Evolutionary conservation across 2,113 vertebrate genomes (phyloP).

Genomic region (Pavo muticus): DNA sequence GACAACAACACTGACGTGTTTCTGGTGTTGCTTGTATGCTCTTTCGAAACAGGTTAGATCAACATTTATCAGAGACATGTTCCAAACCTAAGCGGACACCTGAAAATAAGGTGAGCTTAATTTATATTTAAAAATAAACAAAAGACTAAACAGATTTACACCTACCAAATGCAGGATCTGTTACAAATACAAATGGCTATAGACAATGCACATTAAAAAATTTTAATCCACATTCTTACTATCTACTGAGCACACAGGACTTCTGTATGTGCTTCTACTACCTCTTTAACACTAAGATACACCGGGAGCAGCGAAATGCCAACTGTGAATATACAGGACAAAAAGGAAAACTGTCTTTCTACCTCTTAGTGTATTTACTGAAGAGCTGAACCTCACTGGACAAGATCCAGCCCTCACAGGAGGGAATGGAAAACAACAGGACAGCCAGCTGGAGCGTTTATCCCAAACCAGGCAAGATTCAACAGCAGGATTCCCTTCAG

Average conservation of each 20-base stretch:
- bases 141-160: not conserved
- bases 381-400: not conserved
- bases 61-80: not conserved
- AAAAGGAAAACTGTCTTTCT: not conserved
- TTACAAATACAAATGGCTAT: not conserved
- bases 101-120: not conserved
- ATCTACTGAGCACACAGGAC: not conserved
- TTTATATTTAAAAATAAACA: not conserved
- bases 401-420: not conserved
- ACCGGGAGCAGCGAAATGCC: not conserved
- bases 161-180: not conserved
- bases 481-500: not conserved
- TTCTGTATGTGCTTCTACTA: not conserved
- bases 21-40: not conserved
- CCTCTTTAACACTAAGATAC: not conserved
- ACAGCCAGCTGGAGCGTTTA: not conserved
- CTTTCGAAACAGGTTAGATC: not conserved
- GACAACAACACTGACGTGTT: not conserved
- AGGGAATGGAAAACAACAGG: not conserved
- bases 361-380: not conserved
- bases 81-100: not conserved
- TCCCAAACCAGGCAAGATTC: not conserved
- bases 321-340: not conserved
- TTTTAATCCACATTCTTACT: not conserved
- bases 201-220: not conserved